Conservation (phyloP, 2,888 invertebrate genomes). For the Ormyrus labotus region DNA sequence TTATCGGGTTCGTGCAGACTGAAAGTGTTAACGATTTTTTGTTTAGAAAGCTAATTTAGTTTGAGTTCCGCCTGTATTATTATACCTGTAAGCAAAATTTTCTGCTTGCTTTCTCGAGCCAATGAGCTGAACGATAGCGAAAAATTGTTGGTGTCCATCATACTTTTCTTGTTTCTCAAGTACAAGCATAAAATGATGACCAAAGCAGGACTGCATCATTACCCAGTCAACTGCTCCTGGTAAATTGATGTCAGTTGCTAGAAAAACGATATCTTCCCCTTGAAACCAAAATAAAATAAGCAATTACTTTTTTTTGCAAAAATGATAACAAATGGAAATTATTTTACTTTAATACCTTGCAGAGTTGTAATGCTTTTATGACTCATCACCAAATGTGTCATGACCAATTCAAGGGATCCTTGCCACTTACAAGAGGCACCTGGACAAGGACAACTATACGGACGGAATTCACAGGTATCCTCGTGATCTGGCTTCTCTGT, state of each 20-base stretch:
- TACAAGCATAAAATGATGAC: slow-evolving; percentile 99
- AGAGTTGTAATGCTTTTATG: slow-evolving; percentile 99
- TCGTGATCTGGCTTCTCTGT: slow-evolving; percentile 99
- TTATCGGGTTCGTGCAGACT: background rate
- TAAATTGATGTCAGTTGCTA: slow-evolving; percentile 99
- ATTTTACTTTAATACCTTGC: slow-evolving; percentile 82
- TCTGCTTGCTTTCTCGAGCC: slow-evolving; percentile 99
- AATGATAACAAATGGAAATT: slow-evolving; percentile 4
- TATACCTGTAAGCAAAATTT: slow-evolving; percentile 95
- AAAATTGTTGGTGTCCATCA: slow-evolving; percentile 97
- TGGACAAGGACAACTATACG: slow-evolving; percentile 99
- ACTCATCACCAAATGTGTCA: slow-evolving; percentile 97
- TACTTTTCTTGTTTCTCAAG: slow-evolving; percentile 98
- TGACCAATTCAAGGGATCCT: slow-evolving; percentile 97
- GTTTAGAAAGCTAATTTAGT: background rate
- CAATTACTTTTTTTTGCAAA: background rate
- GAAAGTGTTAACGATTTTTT: background rate
- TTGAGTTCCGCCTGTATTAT: background rate
- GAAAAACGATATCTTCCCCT: slow-evolving; percentile 99
- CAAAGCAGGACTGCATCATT: slow-evolving; percentile 99
- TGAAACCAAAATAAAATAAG: slow-evolving; percentile 51
- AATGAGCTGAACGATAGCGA: slow-evolving; percentile 99
- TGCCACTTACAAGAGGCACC: slow-evolving; percentile 99
- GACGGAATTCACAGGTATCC: slow-evolving; percentile 98
- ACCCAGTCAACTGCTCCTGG: slow-evolving; percentile 99